phyloP scores from a whole-genome alignment of 1,140 invertebrate genomes.

The Listronotus oregonensis region DNA sequence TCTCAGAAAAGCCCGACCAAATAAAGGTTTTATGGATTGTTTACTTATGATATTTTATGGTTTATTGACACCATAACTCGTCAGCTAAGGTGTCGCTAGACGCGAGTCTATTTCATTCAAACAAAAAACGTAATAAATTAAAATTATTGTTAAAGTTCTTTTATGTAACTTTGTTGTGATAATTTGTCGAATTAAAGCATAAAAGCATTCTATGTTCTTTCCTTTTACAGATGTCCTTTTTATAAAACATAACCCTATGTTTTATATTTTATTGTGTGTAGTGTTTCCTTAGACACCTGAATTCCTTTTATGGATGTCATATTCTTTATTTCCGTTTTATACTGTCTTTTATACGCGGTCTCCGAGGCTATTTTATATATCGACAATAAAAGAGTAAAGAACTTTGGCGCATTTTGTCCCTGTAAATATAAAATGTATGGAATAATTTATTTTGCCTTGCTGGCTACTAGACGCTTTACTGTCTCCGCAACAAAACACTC shows the following conservation, averaged over 20 bases:
- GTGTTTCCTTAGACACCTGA: constrained; percentile 47
- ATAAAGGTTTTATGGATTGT: too few species aligned
- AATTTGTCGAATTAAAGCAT: too few species aligned
- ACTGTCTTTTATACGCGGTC: constrained; percentile 45
- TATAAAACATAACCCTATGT: constrained; percentile 32
- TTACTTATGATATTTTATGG: too few species aligned
- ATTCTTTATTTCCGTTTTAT: constrained; percentile 53
- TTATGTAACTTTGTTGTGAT: too few species aligned
- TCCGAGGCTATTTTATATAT: constrained; percentile 47
- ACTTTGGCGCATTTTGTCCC: constrained; percentile 48
- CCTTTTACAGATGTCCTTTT: constrained; percentile 11
- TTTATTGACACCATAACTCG: too few species aligned
- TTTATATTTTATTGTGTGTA: constrained; percentile 38
- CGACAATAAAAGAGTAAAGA: constrained; percentile 50
- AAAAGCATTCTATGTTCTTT: neutral
- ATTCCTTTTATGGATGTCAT: constrained; percentile 49
- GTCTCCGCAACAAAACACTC: constrained; percentile 1
- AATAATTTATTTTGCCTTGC: constrained; percentile 48
- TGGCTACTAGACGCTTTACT: constrained; percentile 16
- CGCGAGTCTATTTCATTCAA: too few species aligned
- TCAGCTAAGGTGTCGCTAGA: too few species aligned
- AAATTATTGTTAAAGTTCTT: too few species aligned
- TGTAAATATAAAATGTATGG: constrained; percentile 52
- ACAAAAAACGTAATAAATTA: too few species aligned
- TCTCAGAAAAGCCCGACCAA: too few species aligned